phyloP scores from a whole-genome alignment of 2,113 vertebrate species.

The Scytalopus superciliaris region DNA sequence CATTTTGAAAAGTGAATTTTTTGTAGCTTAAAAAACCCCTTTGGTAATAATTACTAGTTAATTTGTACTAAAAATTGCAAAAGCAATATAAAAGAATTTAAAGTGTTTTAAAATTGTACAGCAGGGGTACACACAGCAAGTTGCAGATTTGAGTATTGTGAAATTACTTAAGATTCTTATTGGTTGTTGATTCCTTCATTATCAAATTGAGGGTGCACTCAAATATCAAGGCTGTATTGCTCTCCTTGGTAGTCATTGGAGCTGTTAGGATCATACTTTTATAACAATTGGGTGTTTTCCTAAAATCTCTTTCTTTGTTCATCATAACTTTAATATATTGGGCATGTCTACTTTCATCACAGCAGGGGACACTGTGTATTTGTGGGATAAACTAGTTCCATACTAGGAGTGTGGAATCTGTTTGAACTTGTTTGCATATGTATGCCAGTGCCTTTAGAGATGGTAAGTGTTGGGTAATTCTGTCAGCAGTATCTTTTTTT shows the following conservation, averaged over 20 bases:
- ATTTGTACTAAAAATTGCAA: background rate
- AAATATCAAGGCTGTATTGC: background rate
- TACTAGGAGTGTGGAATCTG: constrained; percentile 23
- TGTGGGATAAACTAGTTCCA: constrained; percentile 20
- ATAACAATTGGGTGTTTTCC: background rate
- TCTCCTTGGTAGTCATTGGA: background rate
- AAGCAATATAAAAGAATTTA: background rate
- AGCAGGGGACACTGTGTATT: constrained; percentile 50
- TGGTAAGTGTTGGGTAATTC: background rate
- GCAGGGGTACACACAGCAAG: background rate
- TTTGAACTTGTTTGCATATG: constrained; percentile 19
- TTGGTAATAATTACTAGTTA: background rate
- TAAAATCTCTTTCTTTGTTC: constrained; percentile 34
- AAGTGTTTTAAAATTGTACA: background rate
- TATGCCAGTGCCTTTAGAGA: background rate
- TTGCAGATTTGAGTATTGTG: background rate
- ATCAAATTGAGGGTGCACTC: background rate
- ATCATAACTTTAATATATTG: background rate
- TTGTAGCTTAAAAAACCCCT: background rate
- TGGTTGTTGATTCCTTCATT: too few species aligned
- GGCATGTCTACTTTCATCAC: constrained; percentile 44
- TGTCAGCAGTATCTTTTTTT: background rate
- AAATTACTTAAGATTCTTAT: background rate
- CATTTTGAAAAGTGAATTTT: background rate
- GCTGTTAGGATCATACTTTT: background rate